Conservation (phyloP, 2,888 invertebrate genomes). For the Sesia apiformis region DNA sequence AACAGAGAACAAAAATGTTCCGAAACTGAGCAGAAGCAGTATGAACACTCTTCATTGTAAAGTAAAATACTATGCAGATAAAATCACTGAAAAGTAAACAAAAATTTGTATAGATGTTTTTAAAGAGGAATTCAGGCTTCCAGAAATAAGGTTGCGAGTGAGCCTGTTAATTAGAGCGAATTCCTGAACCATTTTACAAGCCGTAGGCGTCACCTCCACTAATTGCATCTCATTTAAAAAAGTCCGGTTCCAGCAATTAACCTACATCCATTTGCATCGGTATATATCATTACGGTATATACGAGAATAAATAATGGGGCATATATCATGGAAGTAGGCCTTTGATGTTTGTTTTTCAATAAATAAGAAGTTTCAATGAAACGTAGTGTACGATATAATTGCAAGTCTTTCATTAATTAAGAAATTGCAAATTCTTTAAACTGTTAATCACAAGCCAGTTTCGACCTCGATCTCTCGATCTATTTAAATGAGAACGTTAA, state of each 20-base stretch:
- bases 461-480: no score
- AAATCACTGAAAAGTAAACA: not conserved
- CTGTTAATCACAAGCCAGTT: no score
- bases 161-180: constrained; percentile 39
- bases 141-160: constrained; percentile 10
- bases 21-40: not conserved
- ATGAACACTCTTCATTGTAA: not conserved
- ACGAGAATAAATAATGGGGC: not conserved
- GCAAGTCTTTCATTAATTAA: no score
- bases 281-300: not conserved
- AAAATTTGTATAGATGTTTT: not conserved
- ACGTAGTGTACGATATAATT: no score
- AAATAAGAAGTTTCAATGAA: no score
- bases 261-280: constrained; percentile 25
- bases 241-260: constrained; percentile 40
- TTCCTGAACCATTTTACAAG: constrained; percentile 23
- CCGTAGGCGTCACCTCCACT: constrained; percentile 28
- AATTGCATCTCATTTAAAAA: constrained; percentile 56
- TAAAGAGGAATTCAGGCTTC: not conserved
- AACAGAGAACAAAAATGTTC: no score
- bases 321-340: not conserved
- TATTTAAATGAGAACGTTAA: no score
- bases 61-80: not conserved
- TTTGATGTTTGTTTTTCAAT: not conserved
- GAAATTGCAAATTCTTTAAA: no score